Evolutionary conservation across 2,888 invertebrate species (phyloP).

Genomic region (Trileptium ribeirensis): DNA sequence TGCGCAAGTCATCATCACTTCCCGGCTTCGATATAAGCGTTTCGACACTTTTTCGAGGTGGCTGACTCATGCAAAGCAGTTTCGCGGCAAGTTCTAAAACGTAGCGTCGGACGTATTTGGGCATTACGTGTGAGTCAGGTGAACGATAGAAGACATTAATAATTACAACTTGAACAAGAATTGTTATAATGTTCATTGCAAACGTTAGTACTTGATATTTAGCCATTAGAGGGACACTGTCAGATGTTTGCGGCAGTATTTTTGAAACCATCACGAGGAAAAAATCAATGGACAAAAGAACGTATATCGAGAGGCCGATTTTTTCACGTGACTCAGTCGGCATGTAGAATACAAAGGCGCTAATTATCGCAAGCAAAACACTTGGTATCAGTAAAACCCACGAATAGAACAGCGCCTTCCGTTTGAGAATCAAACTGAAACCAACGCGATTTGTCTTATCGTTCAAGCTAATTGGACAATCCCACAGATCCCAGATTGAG

Average conservation of each 20-base stretch:
- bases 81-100: neutral
- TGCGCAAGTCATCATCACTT: too few species aligned
- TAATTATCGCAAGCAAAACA: neutral
- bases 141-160: neutral
- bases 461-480: neutral
- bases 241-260: neutral
- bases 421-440: neutral
- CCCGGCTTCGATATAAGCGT: too few species aligned
- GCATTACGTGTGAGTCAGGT: neutral
- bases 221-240: neutral
- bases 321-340: neutral
- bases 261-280: neutral
- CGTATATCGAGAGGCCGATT: neutral
- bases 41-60: neutral
- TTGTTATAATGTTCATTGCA: neutral
- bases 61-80: neutral
- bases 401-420: neutral
- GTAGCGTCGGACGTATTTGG: neutral
- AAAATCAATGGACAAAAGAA: neutral
- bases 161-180: neutral
- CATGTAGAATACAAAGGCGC: neutral
- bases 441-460: neutral
- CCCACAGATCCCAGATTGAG: neutral
- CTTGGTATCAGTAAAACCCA: neutral
- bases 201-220: neutral